These are phyloP conservation scores for Ichneumoninae sp. DNA, from an alignment of 2,888 invertebrate species.

Conservation along the genomic window DNA sequence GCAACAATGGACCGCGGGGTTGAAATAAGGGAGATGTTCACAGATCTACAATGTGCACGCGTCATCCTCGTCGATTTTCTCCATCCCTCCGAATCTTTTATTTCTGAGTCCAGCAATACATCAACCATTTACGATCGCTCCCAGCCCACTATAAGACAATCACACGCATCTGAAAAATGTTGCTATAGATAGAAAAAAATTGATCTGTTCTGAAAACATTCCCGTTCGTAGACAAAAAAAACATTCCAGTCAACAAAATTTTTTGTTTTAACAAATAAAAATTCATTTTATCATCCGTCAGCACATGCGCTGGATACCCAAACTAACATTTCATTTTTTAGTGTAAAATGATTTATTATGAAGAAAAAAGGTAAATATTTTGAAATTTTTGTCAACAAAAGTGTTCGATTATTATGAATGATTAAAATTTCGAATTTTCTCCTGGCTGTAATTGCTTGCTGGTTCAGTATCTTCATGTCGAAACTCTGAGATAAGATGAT, in stretches of 20 bases:
- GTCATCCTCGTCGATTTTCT: conserved; percentile 65
- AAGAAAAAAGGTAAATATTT: not conserved
- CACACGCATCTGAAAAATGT: conserved; percentile 32
- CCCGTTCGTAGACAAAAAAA: not conserved
- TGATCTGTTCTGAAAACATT: not conserved
- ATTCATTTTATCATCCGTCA: not conserved
- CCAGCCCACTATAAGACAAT: conserved; percentile 33
- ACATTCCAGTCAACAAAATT: not conserved
- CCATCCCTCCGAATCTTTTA: conserved; percentile 40
- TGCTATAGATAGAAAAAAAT: not conserved
- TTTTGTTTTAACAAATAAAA: not conserved
- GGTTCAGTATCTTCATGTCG: not conserved
- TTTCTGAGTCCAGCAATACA: conserved; percentile 29
- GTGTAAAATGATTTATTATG: not conserved
- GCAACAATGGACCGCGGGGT: conserved; percentile 66
- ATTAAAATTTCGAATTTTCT: not conserved
- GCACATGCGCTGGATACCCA: not conserved
- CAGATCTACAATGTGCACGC: conserved; percentile 80
- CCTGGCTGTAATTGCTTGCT: not conserved
- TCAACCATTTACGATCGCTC: conserved; percentile 15
- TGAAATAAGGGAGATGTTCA: conserved; percentile 72
- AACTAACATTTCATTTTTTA: not conserved
- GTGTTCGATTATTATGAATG: not conserved
- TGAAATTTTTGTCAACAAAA: not conserved
- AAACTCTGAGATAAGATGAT: not conserved